Conservation (phyloP, 2,113 vertebrate genomes). For the Burhinus bistriatus region DNA sequence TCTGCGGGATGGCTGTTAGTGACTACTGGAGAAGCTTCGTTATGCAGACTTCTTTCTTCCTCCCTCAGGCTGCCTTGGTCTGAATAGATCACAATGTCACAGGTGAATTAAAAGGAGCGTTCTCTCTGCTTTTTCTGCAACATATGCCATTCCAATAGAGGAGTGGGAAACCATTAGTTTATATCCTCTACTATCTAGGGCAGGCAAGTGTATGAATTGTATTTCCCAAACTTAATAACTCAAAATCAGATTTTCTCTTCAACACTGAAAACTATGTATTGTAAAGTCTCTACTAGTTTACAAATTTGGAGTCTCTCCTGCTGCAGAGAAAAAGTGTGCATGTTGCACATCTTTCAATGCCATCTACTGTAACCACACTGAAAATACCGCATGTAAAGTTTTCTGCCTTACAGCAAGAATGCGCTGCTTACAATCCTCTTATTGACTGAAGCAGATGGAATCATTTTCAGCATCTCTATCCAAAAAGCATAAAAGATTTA, state of each 20-base stretch:
- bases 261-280: background rate
- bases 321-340: background rate
- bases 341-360: background rate
- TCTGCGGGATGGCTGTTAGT: background rate
- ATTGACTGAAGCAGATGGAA: background rate
- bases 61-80: background rate
- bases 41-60: background rate
- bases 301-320: background rate
- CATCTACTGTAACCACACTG: background rate
- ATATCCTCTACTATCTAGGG: background rate
- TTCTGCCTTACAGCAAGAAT: background rate
- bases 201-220: background rate
- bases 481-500: background rate
- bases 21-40: background rate
- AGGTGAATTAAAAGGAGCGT: background rate
- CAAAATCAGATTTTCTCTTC: background rate
- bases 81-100: background rate
- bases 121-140: background rate
- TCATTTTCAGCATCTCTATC: background rate
- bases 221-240: background rate
- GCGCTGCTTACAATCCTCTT: background rate
- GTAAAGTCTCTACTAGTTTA: background rate
- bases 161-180: background rate
- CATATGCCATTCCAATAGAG: background rate
- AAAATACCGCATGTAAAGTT: background rate